Evolutionary conservation across 2,888 invertebrate species (phyloP).

Genomic region (Drosophila niveifrons): DNA sequence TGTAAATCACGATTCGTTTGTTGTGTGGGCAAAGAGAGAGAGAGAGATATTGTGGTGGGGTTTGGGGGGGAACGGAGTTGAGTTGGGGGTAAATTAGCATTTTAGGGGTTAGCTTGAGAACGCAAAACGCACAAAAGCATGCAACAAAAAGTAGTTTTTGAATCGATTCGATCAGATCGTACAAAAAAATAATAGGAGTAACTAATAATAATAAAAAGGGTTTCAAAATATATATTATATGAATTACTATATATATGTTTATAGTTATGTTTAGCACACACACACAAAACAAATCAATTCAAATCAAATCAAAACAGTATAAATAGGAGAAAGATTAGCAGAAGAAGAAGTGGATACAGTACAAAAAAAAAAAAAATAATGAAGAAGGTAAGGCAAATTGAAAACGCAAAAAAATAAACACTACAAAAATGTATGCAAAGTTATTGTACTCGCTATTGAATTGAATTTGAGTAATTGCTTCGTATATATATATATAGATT

Average conservation of each 20-base stretch:
- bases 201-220: neutral
- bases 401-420: constrained; percentile 64
- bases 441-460: constrained; percentile 55
- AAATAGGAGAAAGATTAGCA: constrained; percentile 10
- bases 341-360: constrained; percentile 1
- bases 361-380: constrained; percentile 14
- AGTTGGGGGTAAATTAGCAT: constrained; percentile 27
- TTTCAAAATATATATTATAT: constrained; percentile 12
- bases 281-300: constrained; percentile 15
- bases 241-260: neutral
- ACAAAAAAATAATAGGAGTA: constrained; percentile 13
- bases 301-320: constrained; percentile 10
- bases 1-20: constrained; percentile 33
- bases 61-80: neutral
- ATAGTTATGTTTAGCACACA: constrained; percentile 31
- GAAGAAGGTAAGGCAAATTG: constrained; percentile 50
- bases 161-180: constrained; percentile 9
- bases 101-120: constrained; percentile 48
- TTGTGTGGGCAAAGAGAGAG: neutral
- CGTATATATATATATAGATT: constrained; percentile 24
- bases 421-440: constrained; percentile 76
- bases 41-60: neutral
- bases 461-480: constrained; percentile 10
- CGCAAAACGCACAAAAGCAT: constrained; percentile 67
- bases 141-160: constrained; percentile 55